Conservation (phyloP, 1,140 invertebrate species). For the Drosophila rhopaloa region DNA sequence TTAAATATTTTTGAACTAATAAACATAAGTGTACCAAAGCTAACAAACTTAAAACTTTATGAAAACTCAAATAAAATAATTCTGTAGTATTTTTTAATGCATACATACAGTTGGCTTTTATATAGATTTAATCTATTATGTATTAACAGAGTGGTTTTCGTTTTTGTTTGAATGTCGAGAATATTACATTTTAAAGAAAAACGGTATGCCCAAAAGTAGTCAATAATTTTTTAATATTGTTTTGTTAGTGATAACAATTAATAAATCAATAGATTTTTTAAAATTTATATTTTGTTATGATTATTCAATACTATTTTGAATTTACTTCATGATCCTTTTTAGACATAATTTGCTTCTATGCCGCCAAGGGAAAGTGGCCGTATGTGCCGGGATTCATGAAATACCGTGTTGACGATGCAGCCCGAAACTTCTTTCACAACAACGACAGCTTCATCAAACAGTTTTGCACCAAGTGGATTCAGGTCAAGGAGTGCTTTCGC, state of each 20-base stretch:
- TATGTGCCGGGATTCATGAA: slow-evolving; percentile 81
- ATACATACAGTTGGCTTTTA: too few species aligned
- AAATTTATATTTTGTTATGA: neutral
- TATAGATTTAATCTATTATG: too few species aligned
- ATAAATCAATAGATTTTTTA: neutral
- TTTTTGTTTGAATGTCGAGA: too few species aligned
- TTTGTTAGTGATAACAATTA: too few species aligned
- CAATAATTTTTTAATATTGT: neutral
- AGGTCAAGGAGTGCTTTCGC: slow-evolving; percentile 79
- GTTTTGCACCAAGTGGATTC: slow-evolving; percentile 79
- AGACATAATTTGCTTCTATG: slow-evolving; percentile 83
- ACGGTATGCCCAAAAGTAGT: neutral
- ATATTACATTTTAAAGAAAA: too few species aligned
- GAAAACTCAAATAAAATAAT: too few species aligned
- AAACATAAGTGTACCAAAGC: too few species aligned
- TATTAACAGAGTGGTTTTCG: too few species aligned
- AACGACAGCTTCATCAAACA: slow-evolving; percentile 75
- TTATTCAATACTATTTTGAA: neutral
- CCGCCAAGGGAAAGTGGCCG: slow-evolving; percentile 82
- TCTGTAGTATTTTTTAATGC: too few species aligned
- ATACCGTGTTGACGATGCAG: slow-evolving; percentile 61
- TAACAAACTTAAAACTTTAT: too few species aligned
- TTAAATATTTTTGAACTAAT: too few species aligned
- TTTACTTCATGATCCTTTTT: slow-evolving; percentile 1
- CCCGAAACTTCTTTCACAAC: slow-evolving; percentile 64